Evolutionary conservation across 2,113 vertebrate species (phyloP), one percentile per base, ranked within the genome.

Genomic region (Ophthalmolycus amberensis): DNA sequence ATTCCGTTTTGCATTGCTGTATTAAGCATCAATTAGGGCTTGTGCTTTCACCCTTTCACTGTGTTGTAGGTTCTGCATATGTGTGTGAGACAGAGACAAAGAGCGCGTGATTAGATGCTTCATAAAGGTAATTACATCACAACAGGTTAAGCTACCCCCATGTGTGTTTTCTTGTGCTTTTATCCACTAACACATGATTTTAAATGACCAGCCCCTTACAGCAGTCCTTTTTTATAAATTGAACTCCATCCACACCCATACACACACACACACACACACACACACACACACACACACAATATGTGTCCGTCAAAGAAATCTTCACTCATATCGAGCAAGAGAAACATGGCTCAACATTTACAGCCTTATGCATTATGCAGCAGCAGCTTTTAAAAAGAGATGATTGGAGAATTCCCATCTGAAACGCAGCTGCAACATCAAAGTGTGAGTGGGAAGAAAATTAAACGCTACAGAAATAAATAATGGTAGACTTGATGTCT

Each of bases 401-500:
- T 89, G 86, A 87, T 86, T 90, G 85, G 87, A 87, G 91, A 93
- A 90, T 85, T 84, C 91, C 87, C 90, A 40, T 77, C 83, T 90
- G 91, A 91, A 90, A 89, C 64, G 65, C 85, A 88, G 88, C 88
- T 86, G 88, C 89, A 89, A 86, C 91, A 91, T 92, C 93, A 91
- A 91, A 91, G 91, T 72, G 1, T 9, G 84, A 87, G 93, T 90
- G 80, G 91, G 90, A 83, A 87, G 89, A 34, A 91, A 91, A 92
- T 92, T 92, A 93, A 93, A 92, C 67, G 89, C 74, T 91, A 85
- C 85, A 86, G 83, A 90, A 85, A 92, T 90, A 94, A 91, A 92
- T 91, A 91, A 91, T 91, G 70, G 80, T 85, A 44, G 83, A 92
- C 88, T 90, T 90, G 75, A 91, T 92, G 87, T 86, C 85, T 87